phyloP scores from a whole-genome alignment of 1,140 invertebrate species.

The Ptiloglossa arizonensis region DNA sequence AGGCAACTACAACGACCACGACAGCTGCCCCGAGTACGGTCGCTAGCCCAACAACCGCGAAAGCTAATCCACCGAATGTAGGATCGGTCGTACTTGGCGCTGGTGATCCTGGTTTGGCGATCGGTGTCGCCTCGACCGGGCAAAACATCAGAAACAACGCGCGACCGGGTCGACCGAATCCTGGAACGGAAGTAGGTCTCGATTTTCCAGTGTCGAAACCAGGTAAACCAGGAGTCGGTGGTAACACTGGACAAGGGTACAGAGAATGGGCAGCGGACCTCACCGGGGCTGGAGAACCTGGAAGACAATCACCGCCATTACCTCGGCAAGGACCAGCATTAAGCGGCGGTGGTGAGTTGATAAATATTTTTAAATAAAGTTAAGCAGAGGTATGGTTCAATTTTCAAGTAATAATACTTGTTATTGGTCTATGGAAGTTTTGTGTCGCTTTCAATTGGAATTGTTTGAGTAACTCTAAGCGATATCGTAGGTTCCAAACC shows the following conservation, averaged over 20 bases:
- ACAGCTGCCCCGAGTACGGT: neutral
- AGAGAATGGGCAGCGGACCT: slow-evolving; percentile 74
- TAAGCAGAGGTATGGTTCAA: too few species aligned
- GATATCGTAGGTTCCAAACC: slow-evolving; percentile 40
- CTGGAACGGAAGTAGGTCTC: slow-evolving; percentile 75
- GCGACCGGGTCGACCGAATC: slow-evolving; percentile 65
- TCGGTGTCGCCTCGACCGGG: slow-evolving; percentile 63
- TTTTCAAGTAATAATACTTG: too few species aligned
- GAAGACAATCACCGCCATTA: slow-evolving; percentile 56
- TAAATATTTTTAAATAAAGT: neutral
- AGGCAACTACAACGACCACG: slow-evolving; percentile 29
- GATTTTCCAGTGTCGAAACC: slow-evolving; percentile 65
- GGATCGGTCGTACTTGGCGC: slow-evolving; percentile 60
- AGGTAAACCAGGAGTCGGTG: slow-evolving; percentile 49
- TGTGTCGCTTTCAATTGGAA: too few species aligned
- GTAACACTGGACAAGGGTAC: slow-evolving; percentile 63
- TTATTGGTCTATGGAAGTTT: too few species aligned
- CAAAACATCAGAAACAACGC: slow-evolving; percentile 64
- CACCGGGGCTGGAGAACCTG: slow-evolving; percentile 70
- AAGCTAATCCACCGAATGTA: slow-evolving; percentile 7
- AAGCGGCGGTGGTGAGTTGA: slow-evolving; percentile 4
- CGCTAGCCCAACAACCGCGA: neutral
- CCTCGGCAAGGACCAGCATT: slow-evolving; percentile 61
- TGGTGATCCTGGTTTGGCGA: slow-evolving; percentile 64
- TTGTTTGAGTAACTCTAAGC: too few species aligned